Evolutionary conservation across 2,113 vertebrate genomes (phyloP).

Genomic region (Neogale vison): DNA sequence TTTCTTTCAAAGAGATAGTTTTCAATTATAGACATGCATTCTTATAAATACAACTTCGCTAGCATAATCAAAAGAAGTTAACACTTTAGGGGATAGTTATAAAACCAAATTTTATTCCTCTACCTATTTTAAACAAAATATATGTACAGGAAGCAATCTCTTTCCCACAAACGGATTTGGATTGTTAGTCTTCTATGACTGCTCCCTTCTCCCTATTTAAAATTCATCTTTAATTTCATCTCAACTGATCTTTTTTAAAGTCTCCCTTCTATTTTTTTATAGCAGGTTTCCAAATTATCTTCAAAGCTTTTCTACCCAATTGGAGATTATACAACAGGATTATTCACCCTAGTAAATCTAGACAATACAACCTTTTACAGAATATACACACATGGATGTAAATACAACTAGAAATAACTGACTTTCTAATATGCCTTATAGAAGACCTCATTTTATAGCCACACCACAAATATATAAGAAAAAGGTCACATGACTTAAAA

Average conservation of each 20-base stretch:
- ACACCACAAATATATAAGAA: background rate
- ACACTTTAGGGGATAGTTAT: background rate
- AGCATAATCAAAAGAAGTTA: background rate
- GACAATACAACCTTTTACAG: background rate
- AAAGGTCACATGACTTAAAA: background rate
- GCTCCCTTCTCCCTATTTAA: background rate
- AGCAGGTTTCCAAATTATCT: background rate
- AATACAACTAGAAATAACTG: background rate
- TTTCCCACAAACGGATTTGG: background rate
- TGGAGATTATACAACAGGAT: background rate
- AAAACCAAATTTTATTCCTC: constrained; percentile 33
- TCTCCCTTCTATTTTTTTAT: background rate
- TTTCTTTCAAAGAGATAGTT: constrained; percentile 40
- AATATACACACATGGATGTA: background rate
- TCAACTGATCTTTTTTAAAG: background rate
- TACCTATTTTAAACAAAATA: constrained; percentile 9
- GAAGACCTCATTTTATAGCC: background rate
- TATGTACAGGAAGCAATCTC: background rate
- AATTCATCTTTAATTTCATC: constrained; percentile 10
- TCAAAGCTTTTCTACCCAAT: constrained; percentile 35
- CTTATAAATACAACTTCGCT: background rate
- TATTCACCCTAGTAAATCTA: constrained; percentile 28
- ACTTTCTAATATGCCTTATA: background rate
- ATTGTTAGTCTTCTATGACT: background rate
- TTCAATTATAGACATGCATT: constrained; percentile 8